phyloP scores from a whole-genome alignment of 1,140 invertebrate species.

The Episyrphus balteatus region DNA sequence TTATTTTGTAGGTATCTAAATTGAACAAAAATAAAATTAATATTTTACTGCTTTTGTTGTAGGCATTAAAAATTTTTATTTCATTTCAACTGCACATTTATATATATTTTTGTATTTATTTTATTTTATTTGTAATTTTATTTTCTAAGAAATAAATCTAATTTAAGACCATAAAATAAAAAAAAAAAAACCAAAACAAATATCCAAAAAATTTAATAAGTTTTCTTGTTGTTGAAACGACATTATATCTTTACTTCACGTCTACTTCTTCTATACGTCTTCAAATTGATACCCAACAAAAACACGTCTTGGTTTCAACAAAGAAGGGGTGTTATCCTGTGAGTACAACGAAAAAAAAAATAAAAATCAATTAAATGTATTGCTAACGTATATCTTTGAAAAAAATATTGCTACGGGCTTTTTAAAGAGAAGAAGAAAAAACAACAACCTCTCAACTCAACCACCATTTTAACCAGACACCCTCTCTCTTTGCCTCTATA shows the following conservation, averaged over 20 bases:
- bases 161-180: not conserved
- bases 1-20: slow-evolving; percentile 11
- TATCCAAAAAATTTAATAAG: slow-evolving; percentile 10
- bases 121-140: not conserved
- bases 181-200: not conserved
- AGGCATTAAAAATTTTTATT: not conserved
- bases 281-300: slow-evolving; percentile 10
- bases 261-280: no score
- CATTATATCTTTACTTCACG: slow-evolving; percentile 11
- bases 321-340: slow-evolving; percentile 66
- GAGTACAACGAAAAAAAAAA: slow-evolving; percentile 45
- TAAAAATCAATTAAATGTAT: slow-evolving; percentile 6
- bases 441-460: not conserved
- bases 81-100: slow-evolving; percentile 24
- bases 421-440: not conserved
- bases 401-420: no score
- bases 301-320: slow-evolving; percentile 3
- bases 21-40: slow-evolving; percentile 1
- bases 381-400: slow-evolving; percentile 1
- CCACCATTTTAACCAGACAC: slow-evolving; percentile 3
- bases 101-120: slow-evolving; percentile 5
- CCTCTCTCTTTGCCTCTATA: not conserved
- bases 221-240: slow-evolving; percentile 19
- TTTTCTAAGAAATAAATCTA: not conserved
- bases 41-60: not conserved